Evolutionary conservation across 2,797 vertebrate species (phyloP).

Genomic region (Cheirogaleus major): DNA sequence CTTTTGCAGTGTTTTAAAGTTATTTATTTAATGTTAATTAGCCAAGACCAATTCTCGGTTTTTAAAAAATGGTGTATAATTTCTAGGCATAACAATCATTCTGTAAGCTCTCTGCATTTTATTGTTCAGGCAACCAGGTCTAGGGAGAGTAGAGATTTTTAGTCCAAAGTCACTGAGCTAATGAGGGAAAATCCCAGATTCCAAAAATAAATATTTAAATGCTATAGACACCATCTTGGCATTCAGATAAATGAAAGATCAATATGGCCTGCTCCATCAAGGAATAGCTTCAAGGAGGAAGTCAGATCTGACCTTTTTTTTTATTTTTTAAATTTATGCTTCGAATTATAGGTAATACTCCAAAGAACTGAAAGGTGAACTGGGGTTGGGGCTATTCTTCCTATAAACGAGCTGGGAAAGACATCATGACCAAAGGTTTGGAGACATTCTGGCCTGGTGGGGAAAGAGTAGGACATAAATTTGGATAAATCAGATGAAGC

Average conservation of each 20-base stretch:
- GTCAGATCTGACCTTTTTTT: neutral
- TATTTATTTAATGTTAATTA: neutral
- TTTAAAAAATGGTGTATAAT: neutral
- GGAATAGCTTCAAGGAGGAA: neutral
- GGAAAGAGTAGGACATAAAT: conserved; percentile 48
- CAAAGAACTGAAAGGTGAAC: neutral
- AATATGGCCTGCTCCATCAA: neutral
- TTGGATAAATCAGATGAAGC: conserved; percentile 62
- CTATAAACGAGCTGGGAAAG: neutral
- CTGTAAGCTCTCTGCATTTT: neutral
- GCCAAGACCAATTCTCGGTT: neutral
- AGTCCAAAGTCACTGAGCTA: neutral
- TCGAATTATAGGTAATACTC: neutral
- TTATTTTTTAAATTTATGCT: neutral
- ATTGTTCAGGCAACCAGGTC: neutral
- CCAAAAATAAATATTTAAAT: conserved; percentile 5
- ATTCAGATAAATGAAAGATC: conserved; percentile 11
- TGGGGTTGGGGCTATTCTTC: neutral
- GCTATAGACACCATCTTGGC: neutral
- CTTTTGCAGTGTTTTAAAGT: neutral
- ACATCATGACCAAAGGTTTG: neutral
- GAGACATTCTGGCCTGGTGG: neutral
- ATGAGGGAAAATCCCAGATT: neutral
- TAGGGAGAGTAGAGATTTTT: neutral
- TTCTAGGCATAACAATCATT: neutral